phyloP scores from a whole-genome alignment of 2,113 vertebrate genomes.

The Arvicanthis niloticus region DNA sequence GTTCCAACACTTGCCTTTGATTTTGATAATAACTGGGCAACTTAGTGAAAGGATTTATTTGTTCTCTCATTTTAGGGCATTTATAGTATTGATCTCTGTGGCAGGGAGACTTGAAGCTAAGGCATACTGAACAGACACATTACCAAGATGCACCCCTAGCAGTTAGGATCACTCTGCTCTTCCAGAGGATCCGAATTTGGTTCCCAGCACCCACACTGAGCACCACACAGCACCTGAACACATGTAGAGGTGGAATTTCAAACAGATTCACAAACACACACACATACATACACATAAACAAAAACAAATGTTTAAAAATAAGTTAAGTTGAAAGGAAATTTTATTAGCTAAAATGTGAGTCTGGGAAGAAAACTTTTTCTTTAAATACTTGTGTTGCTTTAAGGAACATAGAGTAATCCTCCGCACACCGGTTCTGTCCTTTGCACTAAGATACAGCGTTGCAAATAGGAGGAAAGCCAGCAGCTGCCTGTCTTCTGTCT shows the following conservation, averaged over 20 bases:
- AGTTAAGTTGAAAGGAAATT: background rate
- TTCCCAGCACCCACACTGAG: background rate
- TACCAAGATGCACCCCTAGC: background rate
- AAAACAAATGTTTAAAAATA: background rate
- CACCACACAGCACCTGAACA: background rate
- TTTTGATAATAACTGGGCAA: background rate
- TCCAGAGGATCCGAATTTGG: background rate
- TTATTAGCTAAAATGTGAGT: background rate
- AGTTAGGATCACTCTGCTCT: background rate
- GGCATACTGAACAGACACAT: background rate
- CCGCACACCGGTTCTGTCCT: background rate
- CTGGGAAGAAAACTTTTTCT: background rate
- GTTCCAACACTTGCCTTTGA: background rate
- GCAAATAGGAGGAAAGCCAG: background rate
- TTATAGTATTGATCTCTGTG: background rate
- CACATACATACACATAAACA: background rate
- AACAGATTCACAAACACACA: background rate
- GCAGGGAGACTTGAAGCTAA: background rate
- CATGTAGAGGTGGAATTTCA: background rate
- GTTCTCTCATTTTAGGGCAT: background rate
- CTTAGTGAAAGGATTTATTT: background rate
- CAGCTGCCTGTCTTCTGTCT: background rate
- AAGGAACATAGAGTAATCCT: background rate
- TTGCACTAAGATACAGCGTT: background rate
- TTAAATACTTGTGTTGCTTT: background rate